Conservation (phyloP, 2,888 invertebrate species). For the Platycnemis pennipes region DNA sequence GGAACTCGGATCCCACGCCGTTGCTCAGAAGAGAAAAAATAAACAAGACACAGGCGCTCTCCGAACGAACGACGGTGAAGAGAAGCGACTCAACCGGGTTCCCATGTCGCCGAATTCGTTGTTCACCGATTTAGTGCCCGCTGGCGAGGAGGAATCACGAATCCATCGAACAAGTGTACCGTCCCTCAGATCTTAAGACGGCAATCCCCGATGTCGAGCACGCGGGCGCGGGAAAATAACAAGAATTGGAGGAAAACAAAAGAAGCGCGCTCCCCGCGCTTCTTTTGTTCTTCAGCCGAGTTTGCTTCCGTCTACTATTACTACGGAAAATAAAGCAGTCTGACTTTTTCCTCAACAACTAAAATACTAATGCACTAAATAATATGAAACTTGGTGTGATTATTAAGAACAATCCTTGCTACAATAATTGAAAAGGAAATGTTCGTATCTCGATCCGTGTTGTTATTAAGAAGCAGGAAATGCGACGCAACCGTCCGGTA, state of each 20-base stretch:
- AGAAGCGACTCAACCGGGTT: neutral
- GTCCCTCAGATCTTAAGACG: constrained; percentile 16
- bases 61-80: neutral
- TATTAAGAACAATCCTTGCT: too few relatives aligned
- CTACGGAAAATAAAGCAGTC: too few relatives aligned
- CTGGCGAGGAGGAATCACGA: neutral
- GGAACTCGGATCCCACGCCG: neutral
- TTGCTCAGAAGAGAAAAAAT: neutral
- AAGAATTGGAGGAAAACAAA: neutral
- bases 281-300: too few relatives aligned
- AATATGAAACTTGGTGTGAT: too few relatives aligned
- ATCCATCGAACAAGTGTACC: neutral
- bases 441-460: too few relatives aligned
- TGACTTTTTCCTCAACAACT: too few relatives aligned
- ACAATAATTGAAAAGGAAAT: too few relatives aligned
- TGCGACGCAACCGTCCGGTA: too few relatives aligned
- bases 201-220: neutral
- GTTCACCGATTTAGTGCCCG: neutral
- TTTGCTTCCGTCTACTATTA: too few relatives aligned
- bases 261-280: too few relatives aligned
- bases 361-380: too few relatives aligned
- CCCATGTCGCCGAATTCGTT: neutral
- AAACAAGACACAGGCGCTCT: neutral
- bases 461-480: too few relatives aligned
- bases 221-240: neutral